Percentiles rank a stretch among this genome's conserved stretches.
phyloP scores from a whole-genome alignment of 2,797 vertebrate genomes.

The Squalus acanthias region DNA sequence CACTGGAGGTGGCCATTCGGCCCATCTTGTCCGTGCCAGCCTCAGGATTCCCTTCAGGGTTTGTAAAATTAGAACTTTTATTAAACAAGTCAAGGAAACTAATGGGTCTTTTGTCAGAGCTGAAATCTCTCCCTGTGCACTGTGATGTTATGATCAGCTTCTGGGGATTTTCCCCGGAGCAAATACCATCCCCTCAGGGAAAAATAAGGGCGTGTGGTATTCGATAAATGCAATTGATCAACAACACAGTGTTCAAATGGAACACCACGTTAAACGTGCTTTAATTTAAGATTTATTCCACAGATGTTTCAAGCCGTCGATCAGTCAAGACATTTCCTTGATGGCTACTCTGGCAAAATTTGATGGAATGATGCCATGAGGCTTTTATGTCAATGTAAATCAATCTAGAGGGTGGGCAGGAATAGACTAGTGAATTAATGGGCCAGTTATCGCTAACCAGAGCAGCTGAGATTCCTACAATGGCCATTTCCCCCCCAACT shows the following conservation, averaged over 20 bases:
- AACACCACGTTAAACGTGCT: not conserved
- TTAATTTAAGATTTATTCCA: not conserved
- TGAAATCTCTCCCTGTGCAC: not conserved
- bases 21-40: not conserved
- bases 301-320: too few relatives aligned
- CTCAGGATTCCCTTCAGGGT: not conserved
- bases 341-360: slow-evolving; percentile 42
- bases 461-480: slow-evolving; percentile 50
- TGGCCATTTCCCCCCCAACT: slow-evolving; percentile 44
- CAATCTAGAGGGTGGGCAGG: slow-evolving; percentile 45
- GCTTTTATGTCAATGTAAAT: slow-evolving; percentile 44
- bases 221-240: not conserved
- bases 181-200: not conserved
- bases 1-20: too few relatives aligned
- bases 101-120: not conserved
- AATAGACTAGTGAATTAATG: slow-evolving; percentile 50
- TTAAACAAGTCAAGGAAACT: not conserved
- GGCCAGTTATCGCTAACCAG: slow-evolving; percentile 47
- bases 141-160: not conserved
- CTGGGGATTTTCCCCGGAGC: not conserved
- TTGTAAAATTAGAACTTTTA: not conserved
- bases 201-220: not conserved
- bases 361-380: slow-evolving; percentile 44
- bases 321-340: not conserved
- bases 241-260: not conserved